These are phyloP conservation scores for Suricata suricatta DNA, from an alignment of 2,113 vertebrate species.

Conservation along the genomic window DNA sequence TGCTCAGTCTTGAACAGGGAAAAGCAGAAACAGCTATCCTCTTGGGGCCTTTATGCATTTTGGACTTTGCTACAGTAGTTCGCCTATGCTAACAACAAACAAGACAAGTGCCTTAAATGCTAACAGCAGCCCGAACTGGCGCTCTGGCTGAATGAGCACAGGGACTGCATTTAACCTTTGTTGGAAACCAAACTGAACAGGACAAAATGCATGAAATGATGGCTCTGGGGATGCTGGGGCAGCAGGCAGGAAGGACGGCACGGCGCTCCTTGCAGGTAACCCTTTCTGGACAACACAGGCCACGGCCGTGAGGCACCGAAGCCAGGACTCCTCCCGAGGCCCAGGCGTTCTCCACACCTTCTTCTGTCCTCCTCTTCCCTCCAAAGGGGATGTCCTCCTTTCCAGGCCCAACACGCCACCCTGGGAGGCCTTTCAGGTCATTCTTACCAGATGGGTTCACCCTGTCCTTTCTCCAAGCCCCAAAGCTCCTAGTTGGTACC, in stretches of 20 bases:
- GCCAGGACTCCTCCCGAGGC: background rate
- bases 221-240: background rate
- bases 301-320: background rate
- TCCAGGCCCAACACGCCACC: too few species aligned
- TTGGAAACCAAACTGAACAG: background rate
- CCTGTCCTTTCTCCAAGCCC: background rate
- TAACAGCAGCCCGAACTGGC: background rate
- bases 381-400: background rate
- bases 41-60: background rate
- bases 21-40: too few species aligned
- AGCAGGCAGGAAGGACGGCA: background rate
- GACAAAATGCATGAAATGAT: background rate
- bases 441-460: background rate
- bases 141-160: background rate
- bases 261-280: background rate
- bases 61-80: background rate
- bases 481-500: background rate
- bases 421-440: background rate
- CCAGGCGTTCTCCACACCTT: background rate
- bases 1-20: background rate
- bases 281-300: background rate
- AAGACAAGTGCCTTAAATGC: background rate
- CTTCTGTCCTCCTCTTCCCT: background rate
- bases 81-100: too few species aligned
- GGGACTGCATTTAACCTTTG: background rate